phyloP scores from a whole-genome alignment of 2,113 vertebrate species.

The Jacana jacana region DNA sequence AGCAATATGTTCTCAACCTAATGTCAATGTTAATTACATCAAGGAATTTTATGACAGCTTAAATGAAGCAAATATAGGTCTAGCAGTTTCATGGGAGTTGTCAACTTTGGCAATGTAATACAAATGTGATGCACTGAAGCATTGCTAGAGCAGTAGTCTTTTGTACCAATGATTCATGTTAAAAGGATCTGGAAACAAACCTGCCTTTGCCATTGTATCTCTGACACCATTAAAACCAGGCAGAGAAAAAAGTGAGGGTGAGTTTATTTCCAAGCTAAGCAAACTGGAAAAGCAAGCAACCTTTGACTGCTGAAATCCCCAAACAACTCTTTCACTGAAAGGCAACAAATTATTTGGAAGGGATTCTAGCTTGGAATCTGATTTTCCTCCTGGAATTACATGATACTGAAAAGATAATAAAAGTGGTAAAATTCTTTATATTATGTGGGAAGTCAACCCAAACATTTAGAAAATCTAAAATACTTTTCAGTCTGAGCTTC shows the following conservation, averaged over 20 bases:
- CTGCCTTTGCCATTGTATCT: background rate
- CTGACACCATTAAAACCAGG: background rate
- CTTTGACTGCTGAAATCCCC: background rate
- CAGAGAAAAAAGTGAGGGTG: background rate
- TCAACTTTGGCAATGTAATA: background rate
- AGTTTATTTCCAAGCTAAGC: background rate
- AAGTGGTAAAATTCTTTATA: background rate
- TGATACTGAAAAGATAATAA: background rate
- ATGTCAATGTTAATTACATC: background rate
- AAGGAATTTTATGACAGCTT: background rate
- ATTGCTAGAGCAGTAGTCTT: background rate
- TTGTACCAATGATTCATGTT: background rate
- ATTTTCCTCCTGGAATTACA: background rate
- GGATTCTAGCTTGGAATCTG: background rate
- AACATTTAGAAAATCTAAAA: background rate
- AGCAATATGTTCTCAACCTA: background rate
- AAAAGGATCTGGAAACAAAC: background rate
- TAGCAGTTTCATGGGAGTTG: background rate
- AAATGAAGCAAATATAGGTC: background rate
- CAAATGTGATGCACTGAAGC: background rate
- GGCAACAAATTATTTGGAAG: background rate
- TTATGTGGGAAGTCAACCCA: background rate
- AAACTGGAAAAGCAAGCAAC: background rate
- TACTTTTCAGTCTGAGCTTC: background rate
- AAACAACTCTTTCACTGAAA: background rate